Conservation (phyloP, 2,113 vertebrate genomes). For the Catharus bicknelli region DNA sequence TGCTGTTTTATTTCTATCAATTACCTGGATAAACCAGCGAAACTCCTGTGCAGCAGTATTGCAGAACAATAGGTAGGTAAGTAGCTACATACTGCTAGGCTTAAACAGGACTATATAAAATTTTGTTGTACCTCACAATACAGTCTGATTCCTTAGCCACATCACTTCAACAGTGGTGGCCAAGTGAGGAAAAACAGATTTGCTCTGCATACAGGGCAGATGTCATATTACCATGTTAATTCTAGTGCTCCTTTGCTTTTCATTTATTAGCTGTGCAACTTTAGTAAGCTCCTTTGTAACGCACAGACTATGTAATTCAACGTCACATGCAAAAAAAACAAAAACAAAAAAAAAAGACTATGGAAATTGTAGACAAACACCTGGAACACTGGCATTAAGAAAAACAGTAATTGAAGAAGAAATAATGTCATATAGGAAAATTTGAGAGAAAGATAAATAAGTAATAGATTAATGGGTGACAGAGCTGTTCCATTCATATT, state of each 20-base stretch:
- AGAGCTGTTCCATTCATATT: background rate
- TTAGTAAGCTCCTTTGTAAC: background rate
- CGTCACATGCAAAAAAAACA: background rate
- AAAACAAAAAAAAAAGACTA: background rate
- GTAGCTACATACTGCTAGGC: accelerated
- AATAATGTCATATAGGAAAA: background rate
- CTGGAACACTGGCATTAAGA: background rate
- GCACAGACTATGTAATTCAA: background rate
- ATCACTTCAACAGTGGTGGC: background rate
- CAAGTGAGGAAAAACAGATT: background rate
- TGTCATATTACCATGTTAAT: background rate
- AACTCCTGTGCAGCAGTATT: background rate
- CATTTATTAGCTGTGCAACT: background rate
- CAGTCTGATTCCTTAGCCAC: background rate
- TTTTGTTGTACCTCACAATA: background rate
- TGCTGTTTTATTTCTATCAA: background rate
- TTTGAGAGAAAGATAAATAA: background rate
- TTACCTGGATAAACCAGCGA: background rate
- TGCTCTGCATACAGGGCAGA: background rate
- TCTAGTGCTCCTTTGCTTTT: background rate
- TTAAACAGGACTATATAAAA: background rate
- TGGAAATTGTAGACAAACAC: background rate
- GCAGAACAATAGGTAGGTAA: background rate
- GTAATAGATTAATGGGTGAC: background rate
- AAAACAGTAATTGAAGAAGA: background rate